Conservation (phyloP, 2,797 vertebrate genomes). For the Chelon labrosus region DNA sequence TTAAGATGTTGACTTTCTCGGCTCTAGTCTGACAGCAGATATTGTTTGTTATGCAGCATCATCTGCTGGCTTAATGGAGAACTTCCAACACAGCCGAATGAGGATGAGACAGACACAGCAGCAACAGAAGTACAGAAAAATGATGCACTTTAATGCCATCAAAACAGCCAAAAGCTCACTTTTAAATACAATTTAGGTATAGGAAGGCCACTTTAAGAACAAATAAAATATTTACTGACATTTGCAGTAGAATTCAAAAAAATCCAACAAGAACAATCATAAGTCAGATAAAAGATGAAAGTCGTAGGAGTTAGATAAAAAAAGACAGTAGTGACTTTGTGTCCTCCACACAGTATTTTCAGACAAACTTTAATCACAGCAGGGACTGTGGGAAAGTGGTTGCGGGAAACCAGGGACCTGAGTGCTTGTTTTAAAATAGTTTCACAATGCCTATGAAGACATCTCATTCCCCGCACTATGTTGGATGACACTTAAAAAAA, state of each 20-base stretch:
- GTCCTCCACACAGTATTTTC: not conserved
- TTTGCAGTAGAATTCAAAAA: not conserved
- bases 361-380: conserved; percentile 20
- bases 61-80: conserved; percentile 81
- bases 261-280: not conserved
- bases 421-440: conserved; percentile 58
- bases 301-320: no score
- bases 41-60: conserved; percentile 80
- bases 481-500: conserved; percentile 36
- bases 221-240: not conserved
- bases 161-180: not conserved
- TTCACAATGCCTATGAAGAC: conserved; percentile 48
- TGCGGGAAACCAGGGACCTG: conserved; percentile 56
- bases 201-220: not conserved
- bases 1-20: no score
- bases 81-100: conserved; percentile 66
- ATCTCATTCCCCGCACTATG: conserved; percentile 45
- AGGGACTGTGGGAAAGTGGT: conserved; percentile 56
- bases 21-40: conserved; percentile 6
- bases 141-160: not conserved
- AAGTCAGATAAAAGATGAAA: no score
- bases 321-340: no score
- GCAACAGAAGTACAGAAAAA: not conserved
- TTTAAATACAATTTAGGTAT: not conserved
- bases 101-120: conserved; percentile 7